phyloP scores from a whole-genome alignment of 2,888 invertebrate species.

The Pyrochroa serraticornis region DNA sequence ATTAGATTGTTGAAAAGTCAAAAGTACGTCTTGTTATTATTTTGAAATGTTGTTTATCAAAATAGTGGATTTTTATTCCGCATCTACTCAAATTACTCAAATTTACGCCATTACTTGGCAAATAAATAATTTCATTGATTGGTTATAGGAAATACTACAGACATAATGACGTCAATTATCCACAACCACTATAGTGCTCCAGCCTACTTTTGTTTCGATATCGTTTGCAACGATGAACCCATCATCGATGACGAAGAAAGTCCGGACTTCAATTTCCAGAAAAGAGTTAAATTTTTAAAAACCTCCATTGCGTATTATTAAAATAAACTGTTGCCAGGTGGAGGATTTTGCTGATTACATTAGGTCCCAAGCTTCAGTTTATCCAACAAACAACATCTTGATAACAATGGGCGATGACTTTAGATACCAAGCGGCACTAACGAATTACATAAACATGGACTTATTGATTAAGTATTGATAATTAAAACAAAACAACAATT shows the following conservation, averaged over 20 bases:
- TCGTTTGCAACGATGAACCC: conserved; percentile 53
- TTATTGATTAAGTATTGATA: conserved; percentile 13
- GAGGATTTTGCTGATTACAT: conserved; percentile 44
- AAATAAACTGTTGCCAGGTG: conserved; percentile 38
- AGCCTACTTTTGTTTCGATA: conserved; percentile 66
- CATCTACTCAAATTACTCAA: too few relatives aligned
- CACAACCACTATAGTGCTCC: conserved; percentile 62
- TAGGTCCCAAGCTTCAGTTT: conserved; percentile 45
- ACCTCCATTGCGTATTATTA: not conserved
- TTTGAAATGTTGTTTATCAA: too few relatives aligned
- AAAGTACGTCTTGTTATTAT: too few relatives aligned
- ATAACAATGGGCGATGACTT: conserved; percentile 26
- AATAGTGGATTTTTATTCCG: too few relatives aligned
- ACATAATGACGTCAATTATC: conserved; percentile 31
- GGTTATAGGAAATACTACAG: conserved; percentile 24
- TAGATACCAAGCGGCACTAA: conserved; percentile 13
- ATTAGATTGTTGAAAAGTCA: too few relatives aligned
- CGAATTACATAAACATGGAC: conserved; percentile 11
- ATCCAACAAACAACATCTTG: conserved; percentile 19
- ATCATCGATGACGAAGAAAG: conserved; percentile 62
- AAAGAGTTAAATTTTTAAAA: conserved; percentile 5
- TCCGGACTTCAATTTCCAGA: conserved; percentile 62
- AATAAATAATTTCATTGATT: too few relatives aligned
- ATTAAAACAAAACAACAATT: not conserved
- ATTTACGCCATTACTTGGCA: too few relatives aligned